Base-by-base conservation (phyloP, 92 coral and sea anemone genomes). In the Pocillopora meandrina region DNA sequence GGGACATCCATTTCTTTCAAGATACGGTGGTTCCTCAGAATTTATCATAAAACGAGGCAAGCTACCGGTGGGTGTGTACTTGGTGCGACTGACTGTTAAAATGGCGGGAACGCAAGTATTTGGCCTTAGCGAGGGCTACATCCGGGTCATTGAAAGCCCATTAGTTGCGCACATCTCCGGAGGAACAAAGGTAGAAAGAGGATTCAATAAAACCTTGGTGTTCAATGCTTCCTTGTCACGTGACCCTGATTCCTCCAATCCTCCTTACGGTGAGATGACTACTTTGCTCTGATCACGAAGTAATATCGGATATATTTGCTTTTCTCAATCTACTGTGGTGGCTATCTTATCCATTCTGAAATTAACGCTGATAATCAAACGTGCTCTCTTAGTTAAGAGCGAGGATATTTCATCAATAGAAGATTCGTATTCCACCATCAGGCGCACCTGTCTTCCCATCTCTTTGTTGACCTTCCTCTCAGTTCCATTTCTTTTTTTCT, bases 161-260 rank as follows among this genome's bases (percentile, higher is more conserved):
- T 49, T 89, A 35, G 82, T 89, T 47, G 92, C 92, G 21, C 42
- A 56, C 67, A 75, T 89, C 20, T 60, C 82, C 49, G 89, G 89
- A 2, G 93, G 93, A 8, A 78, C 88, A 3, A 75, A 66, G 36
- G 71, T 78, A 42, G 83, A 71, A 61, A 71, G 81, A 73, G 86
- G 80, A 64, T 71, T 47, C 21, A 80, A 79, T 31, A 72, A 72
- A 20, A 86, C 82, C 12, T 71, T 86, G 36, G 62, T 71, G 14
- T 63, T 90, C 23, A 72, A 90, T 72, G 93, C 90, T 21, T 87
- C 90, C 67, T 65, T 61, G 61, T 86, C 90, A 35, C 56, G 71
- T 64, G 93, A 90, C n/a, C 49, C 81, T 3, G 93, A 78, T n/a
- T 71, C 90, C 19, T 77, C 6, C 12, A 5, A 35, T 56, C 34